Percentiles rank a stretch among this genome's conserved stretches.
phyloP scores from a whole-genome alignment of 2,888 invertebrate genomes.

The Nymphalis polychloros region DNA sequence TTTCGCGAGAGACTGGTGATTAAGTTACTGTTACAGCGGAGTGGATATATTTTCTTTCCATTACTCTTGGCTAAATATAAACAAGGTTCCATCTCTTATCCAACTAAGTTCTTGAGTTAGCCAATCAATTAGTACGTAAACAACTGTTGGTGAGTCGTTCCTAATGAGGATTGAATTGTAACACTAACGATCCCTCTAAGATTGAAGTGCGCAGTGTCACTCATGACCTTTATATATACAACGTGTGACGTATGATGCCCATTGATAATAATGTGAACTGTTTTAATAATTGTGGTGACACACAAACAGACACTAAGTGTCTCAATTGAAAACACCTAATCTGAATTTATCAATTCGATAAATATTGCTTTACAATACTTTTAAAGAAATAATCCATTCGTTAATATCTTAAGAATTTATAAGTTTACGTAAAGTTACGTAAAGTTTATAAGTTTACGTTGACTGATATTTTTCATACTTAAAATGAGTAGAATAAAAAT shows the following conservation, averaged over 20 bases:
- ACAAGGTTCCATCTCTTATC: constrained; percentile 20
- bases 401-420: no score
- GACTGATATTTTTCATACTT: no score
- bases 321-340: no score
- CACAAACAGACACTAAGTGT: no score
- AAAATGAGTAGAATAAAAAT: no score
- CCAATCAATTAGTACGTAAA: constrained; percentile 18
- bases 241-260: neutral
- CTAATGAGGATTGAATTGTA: constrained; percentile 12
- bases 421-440: no score
- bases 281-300: neutral
- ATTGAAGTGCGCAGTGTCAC: neutral
- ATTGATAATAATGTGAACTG: neutral
- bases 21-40: constrained; percentile 16
- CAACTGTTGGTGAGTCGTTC: constrained; percentile 7
- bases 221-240: neutral
- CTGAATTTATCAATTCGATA: no score
- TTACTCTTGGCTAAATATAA: constrained; percentile 16
- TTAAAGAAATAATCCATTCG: no score
- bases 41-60: constrained; percentile 25
- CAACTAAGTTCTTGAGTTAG: constrained; percentile 17
- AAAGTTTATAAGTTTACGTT: no score
- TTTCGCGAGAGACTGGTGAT: constrained; percentile 10
- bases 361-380: no score
- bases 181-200: neutral